Evolutionary conservation across 2,888 invertebrate genomes (phyloP).

Genomic region (Ochropacha duplaris): DNA sequence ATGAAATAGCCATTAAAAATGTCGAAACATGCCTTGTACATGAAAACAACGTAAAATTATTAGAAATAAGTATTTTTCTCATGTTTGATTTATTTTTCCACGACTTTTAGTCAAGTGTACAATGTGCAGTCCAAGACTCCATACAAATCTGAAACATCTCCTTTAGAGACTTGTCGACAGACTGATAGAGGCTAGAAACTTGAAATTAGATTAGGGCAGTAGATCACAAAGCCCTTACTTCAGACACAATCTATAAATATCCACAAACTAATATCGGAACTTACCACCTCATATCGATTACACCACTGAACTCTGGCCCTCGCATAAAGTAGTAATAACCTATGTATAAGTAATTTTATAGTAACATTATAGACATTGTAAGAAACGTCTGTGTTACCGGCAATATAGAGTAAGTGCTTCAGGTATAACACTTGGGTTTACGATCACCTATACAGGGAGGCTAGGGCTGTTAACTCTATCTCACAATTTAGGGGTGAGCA

Average conservation of each 20-base stretch:
- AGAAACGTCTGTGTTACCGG: slow-evolving; percentile 2
- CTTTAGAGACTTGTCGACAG: no score
- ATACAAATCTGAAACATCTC: no score
- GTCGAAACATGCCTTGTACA: no score
- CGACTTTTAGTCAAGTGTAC: no score
- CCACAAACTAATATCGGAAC: not conserved
- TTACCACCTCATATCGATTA: not conserved
- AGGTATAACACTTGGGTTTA: not conserved
- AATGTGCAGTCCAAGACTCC: no score
- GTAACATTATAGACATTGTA: not conserved
- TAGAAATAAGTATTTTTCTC: no score
- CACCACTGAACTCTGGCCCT: not conserved
- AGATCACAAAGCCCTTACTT: no score
- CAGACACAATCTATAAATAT: not conserved
- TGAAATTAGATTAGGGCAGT: no score
- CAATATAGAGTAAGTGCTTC: slow-evolving; percentile 2
- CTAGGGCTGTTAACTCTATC: not conserved
- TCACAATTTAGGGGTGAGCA: not conserved
- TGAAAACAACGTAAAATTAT: no score
- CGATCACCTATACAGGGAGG: not conserved
- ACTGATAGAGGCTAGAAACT: no score
- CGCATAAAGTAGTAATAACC: not conserved
- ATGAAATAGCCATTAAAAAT: no score
- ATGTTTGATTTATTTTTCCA: no score
- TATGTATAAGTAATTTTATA: not conserved